Evolutionary conservation across 2,113 vertebrate species (phyloP).

Genomic region (Sarotherodon lohbergeri): DNA sequence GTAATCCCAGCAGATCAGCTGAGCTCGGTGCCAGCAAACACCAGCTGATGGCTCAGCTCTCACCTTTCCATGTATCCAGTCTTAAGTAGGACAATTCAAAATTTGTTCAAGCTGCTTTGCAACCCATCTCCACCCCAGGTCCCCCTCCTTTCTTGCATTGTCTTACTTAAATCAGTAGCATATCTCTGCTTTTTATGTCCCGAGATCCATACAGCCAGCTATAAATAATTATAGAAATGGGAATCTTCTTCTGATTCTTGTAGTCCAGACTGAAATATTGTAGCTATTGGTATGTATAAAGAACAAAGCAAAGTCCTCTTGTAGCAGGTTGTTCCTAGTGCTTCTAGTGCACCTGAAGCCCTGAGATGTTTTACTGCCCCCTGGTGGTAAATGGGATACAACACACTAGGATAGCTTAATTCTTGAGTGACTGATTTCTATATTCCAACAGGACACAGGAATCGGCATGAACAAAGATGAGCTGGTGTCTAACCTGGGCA

Average conservation of each 20-base stretch:
- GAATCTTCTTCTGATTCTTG: not conserved
- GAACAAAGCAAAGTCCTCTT: not conserved
- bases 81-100: not conserved
- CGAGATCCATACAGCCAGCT: not conserved
- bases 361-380: not conserved
- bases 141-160: not conserved
- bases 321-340: not conserved
- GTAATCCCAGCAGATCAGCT: not conserved
- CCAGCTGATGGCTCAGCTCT: not conserved
- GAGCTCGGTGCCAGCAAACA: not conserved
- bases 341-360: not conserved
- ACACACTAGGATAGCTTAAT: not conserved
- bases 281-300: too few species aligned
- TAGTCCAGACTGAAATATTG: not conserved
- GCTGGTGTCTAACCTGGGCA: slow-evolving; percentile 88
- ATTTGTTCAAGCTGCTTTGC: not conserved
- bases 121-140: not conserved
- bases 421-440: not conserved
- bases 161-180: not conserved
- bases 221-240: not conserved
- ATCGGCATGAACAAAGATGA: slow-evolving; percentile 92
- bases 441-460: slow-evolving; percentile 83
- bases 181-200: not conserved
- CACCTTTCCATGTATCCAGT: not conserved
- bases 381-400: slow-evolving; percentile 26